phyloP scores from a whole-genome alignment of 2,797 vertebrate species.

The Galagoides demidoff region DNA sequence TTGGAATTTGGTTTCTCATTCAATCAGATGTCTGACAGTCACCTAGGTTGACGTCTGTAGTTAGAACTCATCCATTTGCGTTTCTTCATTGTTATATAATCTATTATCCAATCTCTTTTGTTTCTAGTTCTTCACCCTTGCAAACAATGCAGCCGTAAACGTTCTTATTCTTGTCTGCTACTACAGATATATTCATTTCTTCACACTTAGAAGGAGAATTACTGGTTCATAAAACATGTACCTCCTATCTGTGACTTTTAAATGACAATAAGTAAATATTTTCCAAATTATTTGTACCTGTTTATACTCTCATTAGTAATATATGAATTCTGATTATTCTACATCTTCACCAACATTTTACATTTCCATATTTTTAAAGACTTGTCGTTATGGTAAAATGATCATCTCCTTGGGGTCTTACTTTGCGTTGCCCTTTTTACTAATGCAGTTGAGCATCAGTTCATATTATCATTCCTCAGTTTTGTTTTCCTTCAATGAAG shows the following conservation, averaged over 20 bases:
- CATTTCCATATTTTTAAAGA: background rate
- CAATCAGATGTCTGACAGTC: background rate
- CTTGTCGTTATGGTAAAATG: background rate
- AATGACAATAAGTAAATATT: conserved; percentile 28
- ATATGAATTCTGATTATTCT: background rate
- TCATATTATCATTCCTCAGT: background rate
- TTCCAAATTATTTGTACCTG: background rate
- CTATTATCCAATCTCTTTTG: background rate
- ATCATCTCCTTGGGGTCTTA: background rate
- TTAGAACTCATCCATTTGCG: background rate
- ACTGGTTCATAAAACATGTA: background rate
- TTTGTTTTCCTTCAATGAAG: background rate
- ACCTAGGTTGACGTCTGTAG: background rate
- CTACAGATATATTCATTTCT: background rate
- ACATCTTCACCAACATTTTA: background rate
- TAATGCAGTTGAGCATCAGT: background rate
- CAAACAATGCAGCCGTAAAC: background rate
- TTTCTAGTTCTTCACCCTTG: background rate
- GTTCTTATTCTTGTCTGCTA: background rate
- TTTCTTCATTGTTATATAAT: background rate
- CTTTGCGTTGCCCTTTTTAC: conserved; percentile 3
- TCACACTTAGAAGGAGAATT: background rate
- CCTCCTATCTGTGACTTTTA: background rate
- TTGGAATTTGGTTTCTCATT: background rate
- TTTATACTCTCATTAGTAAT: background rate